These are phyloP conservation scores for Pelodiscus sinensis DNA, from an alignment of 2,113 vertebrate species.

Conservation along the genomic window DNA sequence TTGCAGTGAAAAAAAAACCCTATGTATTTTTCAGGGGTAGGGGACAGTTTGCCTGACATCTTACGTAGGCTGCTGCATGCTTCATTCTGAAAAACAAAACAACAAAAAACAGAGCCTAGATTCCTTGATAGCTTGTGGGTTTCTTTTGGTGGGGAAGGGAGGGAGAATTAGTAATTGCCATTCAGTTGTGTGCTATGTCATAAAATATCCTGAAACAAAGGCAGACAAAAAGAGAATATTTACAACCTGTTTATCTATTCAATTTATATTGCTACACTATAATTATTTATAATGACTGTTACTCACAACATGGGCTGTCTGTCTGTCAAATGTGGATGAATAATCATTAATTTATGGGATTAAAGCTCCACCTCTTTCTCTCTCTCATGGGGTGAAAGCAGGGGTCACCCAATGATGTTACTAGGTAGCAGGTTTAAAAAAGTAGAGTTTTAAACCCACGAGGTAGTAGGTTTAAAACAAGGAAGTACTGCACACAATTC, in stretches of 20 bases:
- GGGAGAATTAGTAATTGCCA: background rate
- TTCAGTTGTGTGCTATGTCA: background rate
- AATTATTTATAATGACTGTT: background rate
- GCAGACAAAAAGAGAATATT: slow-evolving; percentile 6
- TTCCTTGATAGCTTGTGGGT: too few species aligned
- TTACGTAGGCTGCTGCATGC: background rate
- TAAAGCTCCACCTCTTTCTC: background rate
- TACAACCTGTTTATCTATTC: background rate
- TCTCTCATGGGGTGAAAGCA: slow-evolving; percentile 9
- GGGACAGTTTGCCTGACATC: background rate
- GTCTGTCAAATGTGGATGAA: background rate
- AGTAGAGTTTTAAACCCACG: too few species aligned
- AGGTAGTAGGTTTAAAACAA: background rate
- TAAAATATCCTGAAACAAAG: slow-evolving; percentile 11
- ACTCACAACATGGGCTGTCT: background rate
- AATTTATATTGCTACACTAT: background rate
- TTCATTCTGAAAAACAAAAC: background rate
- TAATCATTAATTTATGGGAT: background rate
- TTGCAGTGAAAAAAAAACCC: background rate
- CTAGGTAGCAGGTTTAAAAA: background rate
- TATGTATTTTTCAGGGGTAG: background rate
- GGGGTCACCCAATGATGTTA: background rate
- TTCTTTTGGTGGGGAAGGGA: too few species aligned
- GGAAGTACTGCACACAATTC: background rate
- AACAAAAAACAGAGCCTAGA: background rate